phyloP scores from a whole-genome alignment of 2,888 invertebrate genomes.

The Trichacis sp. region DNA sequence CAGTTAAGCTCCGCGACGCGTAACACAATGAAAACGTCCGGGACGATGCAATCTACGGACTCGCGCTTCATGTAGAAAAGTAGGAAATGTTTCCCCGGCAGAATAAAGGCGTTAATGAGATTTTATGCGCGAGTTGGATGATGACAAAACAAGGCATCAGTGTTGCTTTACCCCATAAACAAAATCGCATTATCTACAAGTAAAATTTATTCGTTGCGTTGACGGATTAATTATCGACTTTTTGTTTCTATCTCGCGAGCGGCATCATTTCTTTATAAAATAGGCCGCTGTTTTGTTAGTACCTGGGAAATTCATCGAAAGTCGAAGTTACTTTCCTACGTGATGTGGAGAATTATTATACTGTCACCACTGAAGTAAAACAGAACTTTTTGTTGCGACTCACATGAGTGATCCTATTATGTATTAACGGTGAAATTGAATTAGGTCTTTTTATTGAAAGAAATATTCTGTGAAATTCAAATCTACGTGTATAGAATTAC shows the following conservation, averaged over 20 bases:
- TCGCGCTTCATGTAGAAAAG: slow-evolving; percentile 23
- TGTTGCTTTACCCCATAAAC: slow-evolving; percentile 10
- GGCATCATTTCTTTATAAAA: not conserved
- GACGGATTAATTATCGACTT: not conserved
- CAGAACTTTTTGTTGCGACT: no score
- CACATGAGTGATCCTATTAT: no score
- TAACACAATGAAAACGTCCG: slow-evolving; percentile 25
- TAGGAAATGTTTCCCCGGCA: slow-evolving; percentile 10
- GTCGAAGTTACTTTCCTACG: not conserved
- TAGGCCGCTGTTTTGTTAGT: not conserved
- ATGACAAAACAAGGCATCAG: slow-evolving; percentile 12
- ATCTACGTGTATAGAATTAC: no score
- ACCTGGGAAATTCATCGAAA: not conserved
- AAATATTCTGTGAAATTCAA: no score
- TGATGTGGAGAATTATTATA: no score
- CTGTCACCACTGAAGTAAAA: no score
- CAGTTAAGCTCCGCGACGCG: not conserved
- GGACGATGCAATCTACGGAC: slow-evolving; percentile 22
- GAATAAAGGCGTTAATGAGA: slow-evolving; percentile 28
- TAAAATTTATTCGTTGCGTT: not conserved
- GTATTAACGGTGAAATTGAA: no score
- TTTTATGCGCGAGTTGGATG: slow-evolving; percentile 16
- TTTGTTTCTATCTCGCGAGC: not conserved
- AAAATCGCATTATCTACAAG: slow-evolving; percentile 19
- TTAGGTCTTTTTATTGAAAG: no score